Conservation (phyloP, 2,888 invertebrate species). For the Podotricha telesiphe region DNA sequence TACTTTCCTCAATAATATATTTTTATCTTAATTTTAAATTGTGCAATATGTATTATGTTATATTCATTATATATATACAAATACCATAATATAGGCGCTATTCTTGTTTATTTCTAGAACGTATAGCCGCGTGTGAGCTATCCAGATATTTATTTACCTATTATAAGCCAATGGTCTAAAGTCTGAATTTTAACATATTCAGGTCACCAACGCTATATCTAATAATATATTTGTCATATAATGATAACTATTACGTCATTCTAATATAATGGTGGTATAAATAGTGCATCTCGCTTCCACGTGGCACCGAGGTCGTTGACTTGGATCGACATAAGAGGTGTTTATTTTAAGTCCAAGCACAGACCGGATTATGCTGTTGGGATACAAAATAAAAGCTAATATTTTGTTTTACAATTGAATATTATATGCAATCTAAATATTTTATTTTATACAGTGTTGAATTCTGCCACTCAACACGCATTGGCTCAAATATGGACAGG, state of each 20-base stretch:
- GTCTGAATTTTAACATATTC: background rate
- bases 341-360: constrained; percentile 13
- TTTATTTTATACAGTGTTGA: no score
- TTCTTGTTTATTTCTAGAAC: no score
- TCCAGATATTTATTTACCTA: background rate
- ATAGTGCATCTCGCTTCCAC: constrained; percentile 18
- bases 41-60: no score
- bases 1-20: no score
- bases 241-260: constrained; percentile 16
- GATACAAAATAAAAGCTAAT: background rate
- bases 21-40: no score
- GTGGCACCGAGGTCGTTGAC: constrained; percentile 24
- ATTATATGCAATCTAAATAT: no score
- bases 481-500: no score
- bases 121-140: background rate
- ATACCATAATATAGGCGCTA: no score
- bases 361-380: background rate
- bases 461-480: no score
- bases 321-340: constrained; percentile 18
- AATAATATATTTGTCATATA: constrained; percentile 16
- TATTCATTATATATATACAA: no score
- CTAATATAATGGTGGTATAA: constrained; percentile 21
- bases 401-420: no score
- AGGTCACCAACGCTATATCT: background rate
- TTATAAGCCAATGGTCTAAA: background rate